These are phyloP conservation scores for Cabera pusaria DNA, from an alignment of 2,888 invertebrate species.

Conservation along the genomic window DNA sequence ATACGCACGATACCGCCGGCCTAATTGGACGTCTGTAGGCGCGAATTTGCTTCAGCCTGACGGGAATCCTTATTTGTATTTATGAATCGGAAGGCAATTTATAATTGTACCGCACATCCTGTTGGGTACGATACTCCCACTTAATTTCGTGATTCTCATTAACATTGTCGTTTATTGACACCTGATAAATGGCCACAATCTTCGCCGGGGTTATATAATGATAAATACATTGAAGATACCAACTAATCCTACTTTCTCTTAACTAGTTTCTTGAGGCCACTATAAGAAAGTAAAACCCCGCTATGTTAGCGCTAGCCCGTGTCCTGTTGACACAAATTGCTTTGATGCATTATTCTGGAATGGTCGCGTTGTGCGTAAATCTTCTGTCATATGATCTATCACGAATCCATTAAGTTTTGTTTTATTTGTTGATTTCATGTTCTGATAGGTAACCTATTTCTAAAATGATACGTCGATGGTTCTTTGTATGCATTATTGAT, in stretches of 20 bases:
- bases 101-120: slow-evolving; percentile 37
- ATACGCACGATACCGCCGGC: slow-evolving; percentile 74
- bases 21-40: slow-evolving; percentile 73
- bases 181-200: slow-evolving; percentile 30
- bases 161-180: slow-evolving; percentile 29
- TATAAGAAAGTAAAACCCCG: slow-evolving; percentile 82
- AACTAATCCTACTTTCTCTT: slow-evolving; percentile 80
- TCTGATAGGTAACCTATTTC: too few species aligned
- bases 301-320: slow-evolving; percentile 74
- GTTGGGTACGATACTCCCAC: slow-evolving; percentile 34
- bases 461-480: neutral
- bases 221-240: slow-evolving; percentile 69
- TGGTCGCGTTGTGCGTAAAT: slow-evolving; percentile 40
- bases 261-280: slow-evolving; percentile 79
- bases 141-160: slow-evolving; percentile 20
- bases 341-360: slow-evolving; percentile 70
- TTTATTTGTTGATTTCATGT: too few species aligned
- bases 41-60: slow-evolving; percentile 69
- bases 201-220: slow-evolving; percentile 61
- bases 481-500: neutral
- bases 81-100: slow-evolving; percentile 35
- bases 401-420: too few species aligned
- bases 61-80: slow-evolving; percentile 52
- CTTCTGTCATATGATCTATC: slow-evolving; percentile 1
- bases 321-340: slow-evolving; percentile 78